Evolutionary conservation across 2,888 invertebrate genomes (phyloP), one percentile per base, ranked within the genome.

Genomic region (Drosophila falleni): DNA sequence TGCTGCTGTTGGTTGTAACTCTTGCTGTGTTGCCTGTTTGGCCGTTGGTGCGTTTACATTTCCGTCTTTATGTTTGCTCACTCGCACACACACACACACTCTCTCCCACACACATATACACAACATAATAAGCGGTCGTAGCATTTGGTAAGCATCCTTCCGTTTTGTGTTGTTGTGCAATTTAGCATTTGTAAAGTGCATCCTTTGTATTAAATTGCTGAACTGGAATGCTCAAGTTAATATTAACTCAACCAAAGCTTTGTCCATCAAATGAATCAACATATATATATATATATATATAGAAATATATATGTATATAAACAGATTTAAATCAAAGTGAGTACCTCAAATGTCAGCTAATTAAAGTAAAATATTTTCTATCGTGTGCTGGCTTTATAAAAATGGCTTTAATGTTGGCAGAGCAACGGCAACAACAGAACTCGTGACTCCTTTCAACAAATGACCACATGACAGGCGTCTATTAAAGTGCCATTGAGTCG

Each of bases 81-180:
- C 70, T 63, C 46, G 29, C 69, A 54, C 51, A 53, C 65, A 42
- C 53, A 39, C 44, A 41, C 19, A 49, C 33, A 50, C 11, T 16
- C 4, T 3, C 23, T 3, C 23, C 2, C 19, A 11, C 33, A 29
- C 35, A 23, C 19, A 19, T 19, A 55, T 33, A 35, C 44, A 37
- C 54, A 50, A 53, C 41, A 46, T 74, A 81, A 74, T 82, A 76
- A 74, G 61, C 76, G 76, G 66, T 67, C 76, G 47, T 53, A 74
- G 82, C 82, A 87, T 79, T 88, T 77, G 81, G 50, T 55, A 54
- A 58, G 77, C 66, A 79, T 88, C 83, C 88, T 86, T 86, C 81
- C 86, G 81, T 39, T 68, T 49, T 51, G 67, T 49, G 56, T 44
- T 67, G 56, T 41, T 63, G 47, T 49, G 61, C 50, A 71, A 70